Evolutionary conservation across 1,140 invertebrate genomes (phyloP).

Genomic region (Pseudobourletiella spinata): DNA sequence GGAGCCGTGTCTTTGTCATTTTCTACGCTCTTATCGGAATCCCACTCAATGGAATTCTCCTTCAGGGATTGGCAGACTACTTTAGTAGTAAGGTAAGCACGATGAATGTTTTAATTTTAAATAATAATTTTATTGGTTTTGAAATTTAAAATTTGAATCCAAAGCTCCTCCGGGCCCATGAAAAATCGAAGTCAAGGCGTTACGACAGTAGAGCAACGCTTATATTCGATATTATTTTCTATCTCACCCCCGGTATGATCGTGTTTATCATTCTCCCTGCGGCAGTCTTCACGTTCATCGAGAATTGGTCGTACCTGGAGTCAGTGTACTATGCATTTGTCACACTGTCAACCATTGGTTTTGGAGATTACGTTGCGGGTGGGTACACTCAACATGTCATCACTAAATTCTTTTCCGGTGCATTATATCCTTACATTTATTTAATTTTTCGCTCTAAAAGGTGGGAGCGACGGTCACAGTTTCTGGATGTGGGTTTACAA

Average conservation of each 20-base stretch:
- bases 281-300: slow-evolving; percentile 74
- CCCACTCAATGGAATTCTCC: slow-evolving; percentile 80
- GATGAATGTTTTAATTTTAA: neutral
- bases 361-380: slow-evolving; percentile 86
- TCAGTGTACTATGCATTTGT: slow-evolving; percentile 60
- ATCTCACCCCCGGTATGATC: slow-evolving; percentile 72
- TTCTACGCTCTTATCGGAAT: slow-evolving; percentile 90
- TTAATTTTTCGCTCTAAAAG: slow-evolving; percentile 2
- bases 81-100: slow-evolving; percentile 59
- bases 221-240: slow-evolving; percentile 64
- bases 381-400: too few species aligned
- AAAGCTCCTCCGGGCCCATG: slow-evolving; percentile 48
- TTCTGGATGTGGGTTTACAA: slow-evolving; percentile 57
- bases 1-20: slow-evolving; percentile 79
- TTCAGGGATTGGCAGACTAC: slow-evolving; percentile 67
- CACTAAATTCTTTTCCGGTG: neutral
- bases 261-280: slow-evolving; percentile 90
- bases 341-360: slow-evolving; percentile 86
- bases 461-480: slow-evolving; percentile 29
- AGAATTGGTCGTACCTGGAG: slow-evolving; percentile 81
- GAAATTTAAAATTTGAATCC: neutral
- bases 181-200: slow-evolving; percentile 57
- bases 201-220: slow-evolving; percentile 55
- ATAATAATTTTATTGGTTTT: neutral
- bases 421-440: neutral